Evolutionary conservation across 1,140 invertebrate species (phyloP).

Genomic region (Nasonia longicornis): DNA sequence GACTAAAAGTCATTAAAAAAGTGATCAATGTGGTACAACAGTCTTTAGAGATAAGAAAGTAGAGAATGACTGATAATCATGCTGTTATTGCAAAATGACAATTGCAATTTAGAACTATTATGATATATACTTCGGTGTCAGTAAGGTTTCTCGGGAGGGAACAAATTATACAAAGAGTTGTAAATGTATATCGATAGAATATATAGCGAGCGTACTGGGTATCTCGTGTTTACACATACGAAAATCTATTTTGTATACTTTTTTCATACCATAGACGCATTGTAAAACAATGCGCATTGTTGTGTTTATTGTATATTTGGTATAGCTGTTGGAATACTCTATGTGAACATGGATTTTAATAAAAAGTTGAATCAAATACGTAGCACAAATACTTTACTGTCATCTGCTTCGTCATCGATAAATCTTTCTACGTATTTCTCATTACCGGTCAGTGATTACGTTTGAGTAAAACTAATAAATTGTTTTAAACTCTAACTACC

Average conservation of each 20-base stretch:
- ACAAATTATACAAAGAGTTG: conserved; percentile 7
- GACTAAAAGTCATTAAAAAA: background rate
- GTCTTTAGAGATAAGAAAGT: background rate
- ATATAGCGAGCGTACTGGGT: background rate
- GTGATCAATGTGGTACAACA: background rate
- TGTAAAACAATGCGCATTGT: conserved; percentile 36
- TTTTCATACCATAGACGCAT: conserved; percentile 39
- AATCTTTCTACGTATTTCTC: background rate
- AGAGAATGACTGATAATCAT: background rate
- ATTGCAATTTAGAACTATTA: background rate
- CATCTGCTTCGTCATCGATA: background rate
- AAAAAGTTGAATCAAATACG: conserved; percentile 35
- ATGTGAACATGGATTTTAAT: conserved; percentile 39
- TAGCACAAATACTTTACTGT: background rate
- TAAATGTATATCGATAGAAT: conserved; percentile 3
- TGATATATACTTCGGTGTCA: conserved; percentile 26
- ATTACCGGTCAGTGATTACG: background rate
- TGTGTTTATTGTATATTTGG: conserved; percentile 41
- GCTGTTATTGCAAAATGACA: background rate
- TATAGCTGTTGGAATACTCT: conserved; percentile 13
- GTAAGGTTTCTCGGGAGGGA: conserved; percentile 12
- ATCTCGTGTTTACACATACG: background rate
- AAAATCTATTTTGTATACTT: conserved; percentile 41
- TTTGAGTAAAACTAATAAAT: too few species aligned
- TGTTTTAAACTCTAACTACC: too few species aligned